Evolutionary conservation across 35 echinoderm and acorn worm species (phyloP).

Genomic region (Ophioderma brevispina): DNA sequence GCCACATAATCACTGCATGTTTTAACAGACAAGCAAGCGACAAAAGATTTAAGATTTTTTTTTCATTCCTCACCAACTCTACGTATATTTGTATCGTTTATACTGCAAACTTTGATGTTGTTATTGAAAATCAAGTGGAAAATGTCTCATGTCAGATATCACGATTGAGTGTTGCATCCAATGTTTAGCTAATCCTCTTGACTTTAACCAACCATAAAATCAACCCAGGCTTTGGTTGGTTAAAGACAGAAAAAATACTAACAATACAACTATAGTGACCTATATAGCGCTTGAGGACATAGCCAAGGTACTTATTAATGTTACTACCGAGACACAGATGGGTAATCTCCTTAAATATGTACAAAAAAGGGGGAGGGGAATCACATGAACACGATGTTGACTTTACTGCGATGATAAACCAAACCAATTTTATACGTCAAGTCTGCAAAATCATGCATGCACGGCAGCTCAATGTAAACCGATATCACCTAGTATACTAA

Average conservation of each 20-base stretch:
- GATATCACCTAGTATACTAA: background rate
- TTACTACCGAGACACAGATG: background rate
- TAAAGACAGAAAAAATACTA: background rate
- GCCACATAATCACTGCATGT: no score
- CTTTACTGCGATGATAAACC: background rate
- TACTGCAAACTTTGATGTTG: no score
- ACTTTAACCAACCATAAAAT: background rate
- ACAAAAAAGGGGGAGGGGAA: background rate
- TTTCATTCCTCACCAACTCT: no score
- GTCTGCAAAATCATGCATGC: slow-evolving; percentile 9
- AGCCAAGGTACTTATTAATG: background rate
- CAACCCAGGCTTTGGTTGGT: background rate
- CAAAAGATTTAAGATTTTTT: no score
- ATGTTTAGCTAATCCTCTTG: background rate
- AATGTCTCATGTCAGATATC: background rate
- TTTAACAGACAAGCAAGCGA: no score
- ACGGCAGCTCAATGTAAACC: background rate
- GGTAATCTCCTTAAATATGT: background rate
- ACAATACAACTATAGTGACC: background rate
- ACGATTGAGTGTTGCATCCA: background rate
- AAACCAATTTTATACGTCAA: background rate
- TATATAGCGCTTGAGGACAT: background rate
- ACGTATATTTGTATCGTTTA: no score
- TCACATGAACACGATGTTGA: background rate
- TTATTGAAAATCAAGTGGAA: background rate